These are phyloP conservation scores for Melanotaenia maccullochi DNA, from an alignment of 2,797 vertebrate species.

Conservation along the genomic window DNA sequence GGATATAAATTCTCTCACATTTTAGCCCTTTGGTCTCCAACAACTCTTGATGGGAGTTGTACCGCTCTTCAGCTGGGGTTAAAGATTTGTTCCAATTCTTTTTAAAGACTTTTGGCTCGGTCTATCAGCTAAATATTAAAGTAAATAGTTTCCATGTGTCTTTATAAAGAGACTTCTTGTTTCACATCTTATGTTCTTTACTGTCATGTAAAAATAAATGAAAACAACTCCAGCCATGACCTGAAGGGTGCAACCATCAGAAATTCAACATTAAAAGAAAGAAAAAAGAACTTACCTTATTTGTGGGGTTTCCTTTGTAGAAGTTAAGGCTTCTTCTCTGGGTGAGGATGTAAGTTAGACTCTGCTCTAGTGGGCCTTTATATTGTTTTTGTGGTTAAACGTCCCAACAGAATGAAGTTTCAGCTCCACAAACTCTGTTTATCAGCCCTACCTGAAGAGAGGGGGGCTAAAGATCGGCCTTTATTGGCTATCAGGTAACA, in stretches of 20 bases:
- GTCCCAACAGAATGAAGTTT: constrained; percentile 16
- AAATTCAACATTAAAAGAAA: not conserved
- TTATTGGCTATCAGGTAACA: constrained; percentile 57
- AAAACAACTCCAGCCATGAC: not conserved
- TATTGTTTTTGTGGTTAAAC: not conserved
- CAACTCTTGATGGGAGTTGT: too few relatives aligned
- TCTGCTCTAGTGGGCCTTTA: too few relatives aligned
- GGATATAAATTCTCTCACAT: too few relatives aligned
- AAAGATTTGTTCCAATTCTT: too few relatives aligned
- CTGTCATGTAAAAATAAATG: not conserved
- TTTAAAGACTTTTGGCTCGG: too few relatives aligned
- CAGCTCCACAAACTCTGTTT: constrained; percentile 11
- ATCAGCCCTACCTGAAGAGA: constrained; percentile 15
- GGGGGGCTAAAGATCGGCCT: not conserved
- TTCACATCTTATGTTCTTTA: too few relatives aligned
- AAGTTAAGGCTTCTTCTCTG: not conserved
- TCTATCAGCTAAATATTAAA: too few relatives aligned
- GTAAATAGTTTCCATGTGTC: too few relatives aligned
- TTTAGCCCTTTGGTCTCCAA: too few relatives aligned
- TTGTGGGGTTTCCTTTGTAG: not conserved
- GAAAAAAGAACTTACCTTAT: not conserved
- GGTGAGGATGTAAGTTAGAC: not conserved
- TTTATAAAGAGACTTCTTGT: too few relatives aligned
- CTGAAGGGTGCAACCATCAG: not conserved
- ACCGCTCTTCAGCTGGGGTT: too few relatives aligned